Conservation (phyloP, 2,797 vertebrate genomes). For the Aldrovandia affinis region DNA sequence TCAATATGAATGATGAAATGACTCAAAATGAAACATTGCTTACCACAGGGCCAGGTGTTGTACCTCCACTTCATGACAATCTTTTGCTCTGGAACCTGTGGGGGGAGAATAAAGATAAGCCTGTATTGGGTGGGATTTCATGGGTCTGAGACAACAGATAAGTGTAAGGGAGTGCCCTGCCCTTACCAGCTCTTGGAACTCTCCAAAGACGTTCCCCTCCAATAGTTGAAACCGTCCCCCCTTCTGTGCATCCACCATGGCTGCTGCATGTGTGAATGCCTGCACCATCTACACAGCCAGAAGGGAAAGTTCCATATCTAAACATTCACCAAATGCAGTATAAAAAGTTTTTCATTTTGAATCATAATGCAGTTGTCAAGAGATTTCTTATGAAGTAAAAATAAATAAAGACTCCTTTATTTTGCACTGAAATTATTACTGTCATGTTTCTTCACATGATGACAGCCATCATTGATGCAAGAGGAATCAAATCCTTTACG, state of each 20-base stretch:
- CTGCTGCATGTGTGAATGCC: conserved; percentile 85
- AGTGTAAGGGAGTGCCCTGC: not conserved
- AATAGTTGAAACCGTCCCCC: conserved; percentile 88
- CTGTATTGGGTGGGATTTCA: not conserved
- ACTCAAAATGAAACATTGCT: conserved; percentile 32
- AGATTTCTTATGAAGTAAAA: not conserved
- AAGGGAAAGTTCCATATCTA: not conserved
- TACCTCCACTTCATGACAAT: conserved; percentile 93
- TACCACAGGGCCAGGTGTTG: conserved; percentile 90
- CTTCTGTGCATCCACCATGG: conserved; percentile 74
- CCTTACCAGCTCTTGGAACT: conserved; percentile 86
- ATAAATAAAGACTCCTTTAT: not conserved
- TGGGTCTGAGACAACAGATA: not conserved
- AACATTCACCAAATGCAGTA: not conserved
- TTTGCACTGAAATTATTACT: not conserved
- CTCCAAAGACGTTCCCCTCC: conserved; percentile 83
- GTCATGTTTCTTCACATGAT: not conserved
- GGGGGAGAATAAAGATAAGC: conserved; percentile 18
- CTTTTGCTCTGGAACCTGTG: conserved; percentile 80
- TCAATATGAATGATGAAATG: not conserved
- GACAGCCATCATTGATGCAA: not conserved
- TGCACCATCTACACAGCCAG: conserved; percentile 79
- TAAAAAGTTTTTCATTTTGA: not conserved
- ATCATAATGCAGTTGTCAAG: not conserved
- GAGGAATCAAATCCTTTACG: not conserved